Conservation (phyloP, 2,888 invertebrate genomes). For the Panzeria rudis region DNA sequence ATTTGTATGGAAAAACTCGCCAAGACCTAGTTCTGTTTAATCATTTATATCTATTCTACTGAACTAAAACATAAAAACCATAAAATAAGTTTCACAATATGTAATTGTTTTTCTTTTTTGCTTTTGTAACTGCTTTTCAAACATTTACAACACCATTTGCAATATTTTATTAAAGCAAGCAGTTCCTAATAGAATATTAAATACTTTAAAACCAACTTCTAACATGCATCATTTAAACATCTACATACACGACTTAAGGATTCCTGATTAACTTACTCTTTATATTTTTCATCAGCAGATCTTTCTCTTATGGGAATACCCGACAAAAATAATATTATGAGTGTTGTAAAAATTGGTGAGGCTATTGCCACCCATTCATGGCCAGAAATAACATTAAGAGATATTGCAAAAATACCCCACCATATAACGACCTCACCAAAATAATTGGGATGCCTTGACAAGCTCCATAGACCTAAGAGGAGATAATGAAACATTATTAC, state of each 20-base stretch:
- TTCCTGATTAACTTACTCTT: conserved; percentile 87
- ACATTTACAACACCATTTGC: neutral
- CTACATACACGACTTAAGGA: conserved; percentile 6
- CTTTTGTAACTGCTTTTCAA: neutral
- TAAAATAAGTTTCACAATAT: too few species aligned
- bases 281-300: conserved; percentile 94
- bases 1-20: too few species aligned
- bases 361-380: conserved; percentile 92
- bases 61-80: too few species aligned
- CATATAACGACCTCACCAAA: conserved; percentile 97
- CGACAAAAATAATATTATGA: conserved; percentile 94
- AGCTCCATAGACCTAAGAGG: conserved; percentile 89
- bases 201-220: conserved; percentile 7
- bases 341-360: conserved; percentile 93
- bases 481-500: conserved; percentile 43
- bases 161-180: neutral
- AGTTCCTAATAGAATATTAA: neutral
- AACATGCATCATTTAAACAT: neutral
- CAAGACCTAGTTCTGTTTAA: too few species aligned
- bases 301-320: conserved; percentile 95
- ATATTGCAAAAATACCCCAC: conserved; percentile 97
- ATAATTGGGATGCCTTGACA: conserved; percentile 96
- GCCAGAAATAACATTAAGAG: conserved; percentile 92
- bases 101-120: neutral
- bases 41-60: too few species aligned